phyloP scores from a whole-genome alignment of 2,113 vertebrate species.

The Caretta caretta region DNA sequence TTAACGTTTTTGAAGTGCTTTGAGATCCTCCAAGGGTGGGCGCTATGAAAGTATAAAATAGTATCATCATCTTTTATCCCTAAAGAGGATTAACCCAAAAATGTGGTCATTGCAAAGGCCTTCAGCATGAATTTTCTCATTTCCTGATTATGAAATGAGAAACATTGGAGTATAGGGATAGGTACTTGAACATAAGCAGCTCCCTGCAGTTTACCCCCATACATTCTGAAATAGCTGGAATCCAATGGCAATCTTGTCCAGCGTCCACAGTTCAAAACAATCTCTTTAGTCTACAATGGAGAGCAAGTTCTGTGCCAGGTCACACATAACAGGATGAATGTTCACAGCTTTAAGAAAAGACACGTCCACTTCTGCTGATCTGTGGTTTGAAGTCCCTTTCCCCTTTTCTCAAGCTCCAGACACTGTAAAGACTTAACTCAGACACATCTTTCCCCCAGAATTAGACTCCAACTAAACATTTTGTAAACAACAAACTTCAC shows the following conservation, averaged over 20 bases:
- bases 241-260: neutral
- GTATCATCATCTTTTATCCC: neutral
- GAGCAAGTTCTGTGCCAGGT: neutral
- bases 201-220: neutral
- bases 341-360: neutral
- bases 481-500: neutral
- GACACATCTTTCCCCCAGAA: neutral
- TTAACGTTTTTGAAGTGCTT: neutral
- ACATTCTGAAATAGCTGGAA: neutral
- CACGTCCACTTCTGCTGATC: neutral
- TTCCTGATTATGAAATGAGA: neutral
- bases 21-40: neutral
- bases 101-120: neutral
- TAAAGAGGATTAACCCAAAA: neutral
- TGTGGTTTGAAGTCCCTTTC: neutral
- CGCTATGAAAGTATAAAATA: neutral
- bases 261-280: neutral
- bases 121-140: neutral
- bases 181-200: neutral
- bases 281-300: neutral
- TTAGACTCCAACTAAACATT: neutral
- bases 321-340: neutral
- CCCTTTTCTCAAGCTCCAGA: neutral
- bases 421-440: neutral
- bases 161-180: neutral